Evolutionary conservation across 2,888 invertebrate genomes (phyloP).

Genomic region (Eupeodes luniger): DNA sequence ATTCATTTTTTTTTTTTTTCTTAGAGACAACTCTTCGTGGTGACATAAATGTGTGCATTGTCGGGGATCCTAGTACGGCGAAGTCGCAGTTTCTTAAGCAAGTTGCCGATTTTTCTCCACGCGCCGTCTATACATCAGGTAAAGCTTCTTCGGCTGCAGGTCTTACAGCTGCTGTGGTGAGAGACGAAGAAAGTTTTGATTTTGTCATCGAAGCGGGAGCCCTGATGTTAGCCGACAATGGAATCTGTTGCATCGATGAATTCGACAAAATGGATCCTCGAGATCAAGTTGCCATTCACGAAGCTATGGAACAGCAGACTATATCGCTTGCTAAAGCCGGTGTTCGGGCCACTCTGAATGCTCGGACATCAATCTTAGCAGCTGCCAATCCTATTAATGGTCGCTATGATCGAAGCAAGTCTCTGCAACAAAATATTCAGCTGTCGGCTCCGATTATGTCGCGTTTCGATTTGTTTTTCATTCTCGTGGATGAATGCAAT

Average conservation of each 20-base stretch:
- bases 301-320: slow-evolving; percentile 99
- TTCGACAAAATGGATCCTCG: slow-evolving; percentile 99
- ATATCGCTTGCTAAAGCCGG: slow-evolving; percentile 99
- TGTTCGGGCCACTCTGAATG: slow-evolving; percentile 98
- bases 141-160: slow-evolving; percentile 99
- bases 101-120: slow-evolving; percentile 96
- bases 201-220: slow-evolving; percentile 99
- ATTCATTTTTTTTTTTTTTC: slow-evolving; percentile 34
- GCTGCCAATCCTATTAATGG: slow-evolving; percentile 99
- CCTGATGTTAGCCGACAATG: slow-evolving; percentile 99
- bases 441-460: slow-evolving; percentile 99
- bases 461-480: slow-evolving; percentile 98
- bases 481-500: slow-evolving; percentile 98
- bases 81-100: slow-evolving; percentile 98
- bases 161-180: slow-evolving; percentile 98
- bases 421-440: slow-evolving; percentile 96
- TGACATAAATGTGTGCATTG: slow-evolving; percentile 98
- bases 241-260: slow-evolving; percentile 99
- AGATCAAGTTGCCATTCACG: slow-evolving; percentile 99
- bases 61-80: slow-evolving; percentile 99
- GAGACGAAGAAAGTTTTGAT: slow-evolving; percentile 98
- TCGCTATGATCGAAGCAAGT: slow-evolving; percentile 96
- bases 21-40: slow-evolving; percentile 94
- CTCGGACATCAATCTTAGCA: slow-evolving; percentile 98
- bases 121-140: slow-evolving; percentile 99